A percentile compares a stretch with the other conserved stretches of the same genome.
Conservation (phyloP, 1,140 invertebrate species). For the Platorchestia sp. region DNA sequence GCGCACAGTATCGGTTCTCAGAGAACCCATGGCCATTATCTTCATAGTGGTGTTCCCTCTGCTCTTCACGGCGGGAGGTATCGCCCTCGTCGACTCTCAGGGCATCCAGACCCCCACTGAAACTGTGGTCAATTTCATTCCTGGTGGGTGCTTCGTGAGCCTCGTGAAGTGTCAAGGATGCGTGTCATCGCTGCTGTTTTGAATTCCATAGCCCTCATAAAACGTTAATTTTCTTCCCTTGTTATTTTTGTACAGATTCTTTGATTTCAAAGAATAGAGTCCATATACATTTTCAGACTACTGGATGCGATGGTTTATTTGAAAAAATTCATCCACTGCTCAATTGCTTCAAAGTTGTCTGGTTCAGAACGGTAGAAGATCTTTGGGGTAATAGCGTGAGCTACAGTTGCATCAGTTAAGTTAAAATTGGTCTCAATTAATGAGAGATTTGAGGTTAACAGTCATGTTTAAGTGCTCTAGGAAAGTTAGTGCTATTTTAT, state of each 20-base stretch:
- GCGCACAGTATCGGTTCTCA: not conserved
- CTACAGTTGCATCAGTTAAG: no score
- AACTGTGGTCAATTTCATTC: not conserved
- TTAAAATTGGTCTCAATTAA: no score
- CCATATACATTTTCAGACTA: no score
- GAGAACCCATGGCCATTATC: conserved; percentile 2
- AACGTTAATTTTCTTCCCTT: not conserved
- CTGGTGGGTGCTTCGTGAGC: not conserved
- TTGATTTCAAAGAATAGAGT: no score
- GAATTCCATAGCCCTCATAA: not conserved
- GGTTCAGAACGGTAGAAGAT: no score
- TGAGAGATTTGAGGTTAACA: no score
- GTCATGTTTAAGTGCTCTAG: no score
- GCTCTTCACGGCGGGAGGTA: not conserved
- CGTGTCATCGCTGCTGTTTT: not conserved
- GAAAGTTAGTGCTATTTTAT: no score
- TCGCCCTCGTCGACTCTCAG: conserved; percentile 35
- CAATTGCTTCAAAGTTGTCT: no score
- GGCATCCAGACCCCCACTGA: conserved; percentile 22
- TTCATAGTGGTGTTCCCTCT: conserved; percentile 13
- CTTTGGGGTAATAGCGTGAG: no score
- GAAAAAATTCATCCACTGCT: no score
- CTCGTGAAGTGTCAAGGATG: not conserved
- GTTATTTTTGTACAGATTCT: not conserved
- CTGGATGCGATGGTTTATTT: no score